These are phyloP conservation scores for Ctenoplectra terminalis DNA, from an alignment of 1,140 invertebrate species.

Conservation along the genomic window DNA sequence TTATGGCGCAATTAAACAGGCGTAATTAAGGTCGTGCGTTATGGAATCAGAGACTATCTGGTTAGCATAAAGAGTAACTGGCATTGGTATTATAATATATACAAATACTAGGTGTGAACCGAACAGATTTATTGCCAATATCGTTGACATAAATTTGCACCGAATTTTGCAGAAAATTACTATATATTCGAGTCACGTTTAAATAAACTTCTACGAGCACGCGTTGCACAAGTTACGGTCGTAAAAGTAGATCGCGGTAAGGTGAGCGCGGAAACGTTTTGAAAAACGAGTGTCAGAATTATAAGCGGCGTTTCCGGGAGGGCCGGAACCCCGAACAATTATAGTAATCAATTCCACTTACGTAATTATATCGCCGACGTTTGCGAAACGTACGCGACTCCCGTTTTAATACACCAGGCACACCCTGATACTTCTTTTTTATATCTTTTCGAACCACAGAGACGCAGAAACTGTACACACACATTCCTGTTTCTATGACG, in stretches of 20 bases:
- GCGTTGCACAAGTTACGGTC: background rate
- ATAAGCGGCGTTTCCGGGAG: constrained; percentile 57
- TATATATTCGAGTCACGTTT: background rate
- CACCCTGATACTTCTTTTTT: constrained; percentile 23
- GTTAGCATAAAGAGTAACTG: background rate
- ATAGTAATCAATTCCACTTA: constrained; percentile 59
- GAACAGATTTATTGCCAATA: background rate
- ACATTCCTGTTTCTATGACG: background rate
- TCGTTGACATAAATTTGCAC: background rate
- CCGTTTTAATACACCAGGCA: constrained; percentile 33
- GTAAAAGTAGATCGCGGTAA: constrained; percentile 21
- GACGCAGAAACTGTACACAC: background rate
- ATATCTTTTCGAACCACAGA: background rate
- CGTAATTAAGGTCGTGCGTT: constrained; percentile 13
- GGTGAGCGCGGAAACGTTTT: constrained; percentile 42
- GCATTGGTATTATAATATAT: background rate
- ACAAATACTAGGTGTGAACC: background rate
- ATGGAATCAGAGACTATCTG: background rate
- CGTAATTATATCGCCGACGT: constrained; percentile 44
- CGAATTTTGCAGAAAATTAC: background rate
- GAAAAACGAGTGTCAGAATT: constrained; percentile 54
- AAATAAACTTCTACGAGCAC: background rate
- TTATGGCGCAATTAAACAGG: constrained; percentile 9
- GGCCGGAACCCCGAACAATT: constrained; percentile 62
- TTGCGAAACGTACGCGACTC: constrained; percentile 43